These are phyloP conservation scores for Orestias chungarensis DNA, from an alignment of 2,797 vertebrate species.

Conservation along the genomic window DNA sequence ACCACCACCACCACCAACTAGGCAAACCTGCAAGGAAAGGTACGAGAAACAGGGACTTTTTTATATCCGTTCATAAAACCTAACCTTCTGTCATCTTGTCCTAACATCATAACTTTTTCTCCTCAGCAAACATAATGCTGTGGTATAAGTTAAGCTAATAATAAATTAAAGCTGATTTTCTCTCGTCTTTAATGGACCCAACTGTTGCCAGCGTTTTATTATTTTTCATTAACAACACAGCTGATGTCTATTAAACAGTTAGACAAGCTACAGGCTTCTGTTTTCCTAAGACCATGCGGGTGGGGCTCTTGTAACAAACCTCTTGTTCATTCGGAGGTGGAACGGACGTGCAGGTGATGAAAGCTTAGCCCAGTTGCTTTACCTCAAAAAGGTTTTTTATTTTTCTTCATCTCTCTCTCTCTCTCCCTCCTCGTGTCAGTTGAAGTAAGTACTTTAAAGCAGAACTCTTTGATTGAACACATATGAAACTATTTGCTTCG, in stretches of 20 bases:
- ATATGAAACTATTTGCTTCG: constrained; percentile 60
- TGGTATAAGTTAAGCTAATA: background rate
- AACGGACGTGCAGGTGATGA: constrained; percentile 61
- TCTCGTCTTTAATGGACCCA: background rate
- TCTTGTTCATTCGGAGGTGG: constrained; percentile 52
- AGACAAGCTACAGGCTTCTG: constrained; percentile 16
- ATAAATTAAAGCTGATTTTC: background rate
- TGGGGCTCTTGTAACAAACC: constrained; percentile 36
- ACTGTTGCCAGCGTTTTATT: constrained; percentile 8
- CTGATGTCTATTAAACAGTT: constrained; percentile 25
- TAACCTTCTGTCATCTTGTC: background rate
- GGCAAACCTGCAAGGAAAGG: no score
- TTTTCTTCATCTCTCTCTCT: constrained; percentile 57
- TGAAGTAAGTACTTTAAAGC: constrained; percentile 39
- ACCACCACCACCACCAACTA: no score
- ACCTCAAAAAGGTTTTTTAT: constrained; percentile 56
- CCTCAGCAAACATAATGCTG: background rate
- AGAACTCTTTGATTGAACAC: constrained; percentile 42
- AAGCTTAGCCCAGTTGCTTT: constrained; percentile 43
- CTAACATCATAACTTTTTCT: background rate
- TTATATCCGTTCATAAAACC: no score
- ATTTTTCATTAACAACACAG: constrained; percentile 8
- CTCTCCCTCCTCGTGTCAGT: constrained; percentile 29
- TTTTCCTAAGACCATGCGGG: constrained; percentile 25
- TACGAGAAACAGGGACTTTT: no score